Conservation (phyloP, 2,113 vertebrate genomes). For the Rhea pennata region DNA sequence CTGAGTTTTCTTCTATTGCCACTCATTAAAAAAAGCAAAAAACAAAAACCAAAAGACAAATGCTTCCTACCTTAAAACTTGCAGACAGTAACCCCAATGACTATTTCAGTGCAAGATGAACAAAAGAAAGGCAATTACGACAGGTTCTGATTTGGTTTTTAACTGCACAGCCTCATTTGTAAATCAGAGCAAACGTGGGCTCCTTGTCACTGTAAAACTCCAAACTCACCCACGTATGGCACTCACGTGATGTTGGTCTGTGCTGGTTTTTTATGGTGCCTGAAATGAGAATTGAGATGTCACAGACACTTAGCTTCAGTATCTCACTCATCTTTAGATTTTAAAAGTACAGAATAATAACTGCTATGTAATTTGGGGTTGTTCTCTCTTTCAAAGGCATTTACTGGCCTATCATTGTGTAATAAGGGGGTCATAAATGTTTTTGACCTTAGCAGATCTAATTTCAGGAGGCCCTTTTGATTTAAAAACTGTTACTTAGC, state of each 20-base stretch:
- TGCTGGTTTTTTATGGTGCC: neutral
- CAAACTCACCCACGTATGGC: fast-evolving
- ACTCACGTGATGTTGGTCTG: fast-evolving
- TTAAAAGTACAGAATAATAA: neutral
- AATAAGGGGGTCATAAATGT: neutral
- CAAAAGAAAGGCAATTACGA: neutral
- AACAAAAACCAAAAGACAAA: too few relatives aligned
- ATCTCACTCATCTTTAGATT: neutral
- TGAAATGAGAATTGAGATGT: neutral
- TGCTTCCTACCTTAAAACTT: too few relatives aligned
- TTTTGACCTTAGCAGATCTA: neutral
- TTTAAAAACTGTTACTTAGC: neutral
- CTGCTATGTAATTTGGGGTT: neutral
- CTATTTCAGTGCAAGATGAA: neutral
- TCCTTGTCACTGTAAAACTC: neutral
- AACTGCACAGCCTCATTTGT: neutral
- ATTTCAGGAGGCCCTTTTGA: neutral
- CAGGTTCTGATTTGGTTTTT: neutral
- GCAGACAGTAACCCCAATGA: too few relatives aligned
- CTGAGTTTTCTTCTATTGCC: too few relatives aligned
- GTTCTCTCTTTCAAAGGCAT: neutral
- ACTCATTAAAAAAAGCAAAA: too few relatives aligned
- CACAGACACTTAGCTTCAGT: neutral
- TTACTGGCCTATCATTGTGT: neutral
- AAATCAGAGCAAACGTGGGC: neutral